Percentiles rank a stretch among this genome's conserved stretches.
phyloP scores from a whole-genome alignment of 2,888 invertebrate genomes.

The Drosophila fungiperda region DNA sequence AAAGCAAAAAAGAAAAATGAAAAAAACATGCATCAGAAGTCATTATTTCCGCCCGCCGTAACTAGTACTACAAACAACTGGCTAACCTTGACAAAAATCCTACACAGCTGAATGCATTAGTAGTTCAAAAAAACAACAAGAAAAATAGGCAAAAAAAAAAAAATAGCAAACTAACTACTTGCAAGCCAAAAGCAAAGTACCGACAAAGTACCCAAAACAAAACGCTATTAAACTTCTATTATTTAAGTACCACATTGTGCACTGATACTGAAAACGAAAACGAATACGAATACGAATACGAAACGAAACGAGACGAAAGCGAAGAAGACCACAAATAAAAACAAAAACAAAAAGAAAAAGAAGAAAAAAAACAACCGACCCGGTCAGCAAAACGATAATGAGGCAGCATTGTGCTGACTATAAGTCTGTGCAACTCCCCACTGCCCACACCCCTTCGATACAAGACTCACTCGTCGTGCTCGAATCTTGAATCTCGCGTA shows the following conservation, averaged over 20 bases:
- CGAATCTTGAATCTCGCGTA: slow-evolving; percentile 25
- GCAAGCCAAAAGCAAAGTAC: slow-evolving; percentile 66
- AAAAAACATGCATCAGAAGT: slow-evolving; percentile 65
- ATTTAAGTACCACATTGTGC: slow-evolving; percentile 83
- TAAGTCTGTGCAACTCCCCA: not conserved
- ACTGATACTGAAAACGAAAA: slow-evolving; percentile 78
- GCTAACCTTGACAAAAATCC: slow-evolving; percentile 84
- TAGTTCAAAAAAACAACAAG: slow-evolving; percentile 76
- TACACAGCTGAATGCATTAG: slow-evolving; percentile 84
- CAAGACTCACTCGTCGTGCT: slow-evolving; percentile 5
- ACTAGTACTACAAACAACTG: slow-evolving; percentile 47
- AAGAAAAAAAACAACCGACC: slow-evolving; percentile 46
- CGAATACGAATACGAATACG: slow-evolving; percentile 40
- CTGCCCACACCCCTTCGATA: slow-evolving; percentile 18
- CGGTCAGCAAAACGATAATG: slow-evolving; percentile 74
- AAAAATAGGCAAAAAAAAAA: slow-evolving; percentile 16
- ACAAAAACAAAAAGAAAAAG: slow-evolving; percentile 28
- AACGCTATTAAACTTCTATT: slow-evolving; percentile 82
- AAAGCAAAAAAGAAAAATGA: not conserved
- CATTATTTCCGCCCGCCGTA: slow-evolving; percentile 75
- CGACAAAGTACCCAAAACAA: slow-evolving; percentile 69
- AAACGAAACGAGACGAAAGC: slow-evolving; percentile 28
- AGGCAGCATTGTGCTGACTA: slow-evolving; percentile 61
- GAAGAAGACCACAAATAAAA: slow-evolving; percentile 29
- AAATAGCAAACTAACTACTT: slow-evolving; percentile 58